Base-by-base conservation (phyloP, 1,140 invertebrate genomes). In the Nephila pilipes region DNA sequence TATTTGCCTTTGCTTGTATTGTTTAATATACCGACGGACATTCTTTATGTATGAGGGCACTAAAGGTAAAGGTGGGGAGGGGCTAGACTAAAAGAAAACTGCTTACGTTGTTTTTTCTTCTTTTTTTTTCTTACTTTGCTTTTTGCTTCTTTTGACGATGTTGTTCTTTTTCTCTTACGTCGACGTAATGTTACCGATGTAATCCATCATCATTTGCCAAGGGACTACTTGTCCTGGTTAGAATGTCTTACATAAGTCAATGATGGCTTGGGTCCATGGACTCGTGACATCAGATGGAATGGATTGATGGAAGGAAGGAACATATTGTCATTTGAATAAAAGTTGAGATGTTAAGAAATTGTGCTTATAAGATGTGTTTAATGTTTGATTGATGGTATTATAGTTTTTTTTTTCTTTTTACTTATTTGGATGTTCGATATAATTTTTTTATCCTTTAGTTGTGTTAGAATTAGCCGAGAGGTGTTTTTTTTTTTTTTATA, bases 201-300 rank as follows among this genome's bases (percentile, higher is more conserved):
- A 38, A 90, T 90, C 88, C 69, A 90, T 90, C 88, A 90, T 90
- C 88, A 90, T 90, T 90, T 90, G 88, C 63, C 88, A 80, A 38
- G 65, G 88, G 88, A 75, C 88, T 90, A 57, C 88, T 90, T 90
- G 88, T 90, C 88, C 88, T 90, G 88, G 88, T 90, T 90, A 90
- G 88, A 38, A 57, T 79, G 54, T 36, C 69, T 58, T 80, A 55
- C 65, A 46, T 36, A 20, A 90, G 88, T 90, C 88, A 90, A 90
- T 90, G 88, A 90, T 55, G 69, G 46, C 65, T 38, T 38, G 5
- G 60, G 57, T 83, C 81, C 81, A 57, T 83, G 85, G 85, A 87
- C 29, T 81, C 38, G 80, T 54, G 80, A 81, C 20, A 22, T 25
- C 3, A 81, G 36, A 8, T 54, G 36, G 46, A 75, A 75, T 16